These are phyloP conservation scores for Asobara japonica DNA, from an alignment of 1,140 invertebrate species.

Conservation along the genomic window DNA sequence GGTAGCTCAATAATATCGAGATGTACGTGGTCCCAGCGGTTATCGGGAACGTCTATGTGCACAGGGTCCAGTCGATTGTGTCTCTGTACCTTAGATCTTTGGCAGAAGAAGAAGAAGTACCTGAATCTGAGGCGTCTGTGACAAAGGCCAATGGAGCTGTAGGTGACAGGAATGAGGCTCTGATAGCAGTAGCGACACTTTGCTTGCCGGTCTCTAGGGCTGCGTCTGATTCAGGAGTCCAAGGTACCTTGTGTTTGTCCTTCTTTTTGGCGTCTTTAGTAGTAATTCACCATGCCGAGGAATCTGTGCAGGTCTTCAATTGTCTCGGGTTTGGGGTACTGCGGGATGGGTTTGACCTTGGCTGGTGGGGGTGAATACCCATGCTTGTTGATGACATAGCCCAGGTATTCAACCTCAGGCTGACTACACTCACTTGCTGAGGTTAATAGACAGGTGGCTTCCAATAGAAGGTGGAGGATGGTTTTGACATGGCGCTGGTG, in stretches of 20 bases:
- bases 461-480: background rate
- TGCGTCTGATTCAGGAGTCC: conserved; percentile 43
- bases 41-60: background rate
- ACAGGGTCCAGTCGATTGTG: background rate
- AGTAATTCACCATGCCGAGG: conserved; percentile 61
- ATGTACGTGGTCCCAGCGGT: background rate
- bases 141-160: conserved; percentile 1
- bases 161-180: background rate
- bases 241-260: conserved; percentile 47
- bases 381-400: conserved; percentile 44
- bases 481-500: background rate
- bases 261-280: conserved; percentile 47
- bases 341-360: background rate
- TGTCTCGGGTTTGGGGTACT: conserved; percentile 48
- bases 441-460: no score
- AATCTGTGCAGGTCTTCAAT: conserved; percentile 54
- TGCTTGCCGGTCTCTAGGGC: conserved; percentile 60
- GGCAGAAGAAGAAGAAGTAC: background rate
- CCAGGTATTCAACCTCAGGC: conserved; percentile 44
- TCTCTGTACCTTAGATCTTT: background rate
- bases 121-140: conserved; percentile 37
- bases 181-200: conserved; percentile 42
- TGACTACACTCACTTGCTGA: no score
- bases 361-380: conserved; percentile 42
- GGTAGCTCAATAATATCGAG: conserved; percentile 3